These are phyloP conservation scores for Heteractis magnifica DNA, from an alignment of 92 coral and sea anemone genomes.

Conservation along the genomic window DNA sequence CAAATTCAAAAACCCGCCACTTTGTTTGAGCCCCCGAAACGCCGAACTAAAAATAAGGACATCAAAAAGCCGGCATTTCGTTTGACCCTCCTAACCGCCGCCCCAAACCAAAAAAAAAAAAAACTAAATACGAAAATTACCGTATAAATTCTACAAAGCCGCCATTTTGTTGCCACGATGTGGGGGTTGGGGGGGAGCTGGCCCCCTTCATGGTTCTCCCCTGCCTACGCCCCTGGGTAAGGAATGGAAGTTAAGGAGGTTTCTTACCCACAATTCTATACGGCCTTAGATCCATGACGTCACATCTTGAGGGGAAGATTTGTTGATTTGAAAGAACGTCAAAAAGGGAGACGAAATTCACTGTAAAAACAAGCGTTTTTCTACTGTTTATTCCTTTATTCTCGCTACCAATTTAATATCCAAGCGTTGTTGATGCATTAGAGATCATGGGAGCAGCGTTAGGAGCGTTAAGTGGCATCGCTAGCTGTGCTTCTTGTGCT, in stretches of 20 bases:
- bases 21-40: too few relatives aligned
- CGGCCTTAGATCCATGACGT: conserved; percentile 17
- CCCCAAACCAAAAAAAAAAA: too few relatives aligned
- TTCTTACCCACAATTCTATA: conserved; percentile 11
- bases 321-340: neutral
- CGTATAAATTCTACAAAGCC: too few relatives aligned
- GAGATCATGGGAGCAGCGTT: conserved; percentile 80
- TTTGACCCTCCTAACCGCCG: too few relatives aligned
- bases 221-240: neutral
- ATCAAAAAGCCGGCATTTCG: too few relatives aligned
- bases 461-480: conserved; percentile 87
- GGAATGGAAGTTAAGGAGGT: neutral
- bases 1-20: too few relatives aligned
- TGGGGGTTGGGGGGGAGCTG: too few relatives aligned
- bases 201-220: too few relatives aligned
- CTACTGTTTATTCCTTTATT: neutral
- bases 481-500: conserved; percentile 86
- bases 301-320: conserved; percentile 20
- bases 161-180: too few relatives aligned
- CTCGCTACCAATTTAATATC: neutral
- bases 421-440: neutral
- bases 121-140: too few relatives aligned
- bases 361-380: neutral
- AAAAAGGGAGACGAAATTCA: neutral
- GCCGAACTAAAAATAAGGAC: too few relatives aligned